A percentile compares a stretch with the other conserved stretches of the same genome.
These are phyloP conservation scores for Spheniscus mendiculus DNA, from an alignment of 2,113 vertebrate species.

Conservation along the genomic window DNA sequence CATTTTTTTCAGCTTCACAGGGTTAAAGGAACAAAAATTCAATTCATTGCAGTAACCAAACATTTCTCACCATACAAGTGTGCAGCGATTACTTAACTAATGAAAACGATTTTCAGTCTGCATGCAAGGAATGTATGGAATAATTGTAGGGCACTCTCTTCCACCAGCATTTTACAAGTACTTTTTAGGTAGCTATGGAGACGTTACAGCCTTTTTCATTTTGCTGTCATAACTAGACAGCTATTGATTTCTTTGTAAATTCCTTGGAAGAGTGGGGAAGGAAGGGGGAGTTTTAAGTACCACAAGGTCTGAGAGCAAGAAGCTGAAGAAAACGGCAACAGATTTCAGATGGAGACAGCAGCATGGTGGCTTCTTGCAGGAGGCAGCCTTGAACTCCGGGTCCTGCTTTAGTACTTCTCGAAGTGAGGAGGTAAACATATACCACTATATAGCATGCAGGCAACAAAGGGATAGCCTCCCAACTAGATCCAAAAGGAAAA, in stretches of 20 bases:
- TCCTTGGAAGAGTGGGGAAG: not conserved
- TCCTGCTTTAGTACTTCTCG: not conserved
- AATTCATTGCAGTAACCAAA: not conserved
- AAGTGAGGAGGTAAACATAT: not conserved
- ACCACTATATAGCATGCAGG: not conserved
- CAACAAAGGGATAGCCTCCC: not conserved
- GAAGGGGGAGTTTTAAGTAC: not conserved
- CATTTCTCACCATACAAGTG: not conserved
- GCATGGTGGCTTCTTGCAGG: not conserved
- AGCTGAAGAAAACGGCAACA: not conserved
- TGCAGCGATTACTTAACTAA: constrained; percentile 18
- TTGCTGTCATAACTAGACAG: constrained; percentile 27
- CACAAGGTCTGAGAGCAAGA: not conserved
- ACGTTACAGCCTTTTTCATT: constrained; percentile 12
- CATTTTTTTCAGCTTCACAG: not conserved
- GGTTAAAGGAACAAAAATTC: not conserved
- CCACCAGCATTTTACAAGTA: not conserved
- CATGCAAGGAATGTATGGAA: constrained; percentile 20
- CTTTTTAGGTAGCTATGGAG: constrained; percentile 36
- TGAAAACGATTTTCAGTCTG: constrained; percentile 33
- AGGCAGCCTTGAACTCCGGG: not conserved
- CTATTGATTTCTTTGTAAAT: constrained; percentile 22
- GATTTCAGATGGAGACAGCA: not conserved
- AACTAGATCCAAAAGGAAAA: not conserved
- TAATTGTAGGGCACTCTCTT: constrained; percentile 5